Percentiles rank a stretch among this genome's conserved stretches.
Conservation (phyloP, 2,888 invertebrate genomes). For the Drosophila siamana region DNA sequence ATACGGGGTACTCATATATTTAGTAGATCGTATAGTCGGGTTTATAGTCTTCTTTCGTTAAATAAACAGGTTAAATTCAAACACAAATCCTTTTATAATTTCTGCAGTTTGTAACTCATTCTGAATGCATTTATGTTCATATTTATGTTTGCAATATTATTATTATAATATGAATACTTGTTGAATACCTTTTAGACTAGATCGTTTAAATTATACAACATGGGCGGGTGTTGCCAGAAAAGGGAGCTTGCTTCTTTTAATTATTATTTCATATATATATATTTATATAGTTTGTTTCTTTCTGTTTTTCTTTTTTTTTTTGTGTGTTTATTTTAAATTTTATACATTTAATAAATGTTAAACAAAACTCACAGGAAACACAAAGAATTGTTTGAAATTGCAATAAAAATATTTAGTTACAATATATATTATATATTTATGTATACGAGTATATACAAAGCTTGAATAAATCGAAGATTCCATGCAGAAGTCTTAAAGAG, state of each 20-base stretch:
- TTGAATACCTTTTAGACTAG: constrained; percentile 45
- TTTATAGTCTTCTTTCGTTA: constrained; percentile 13
- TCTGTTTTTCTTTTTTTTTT: too few species aligned
- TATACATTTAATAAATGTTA: constrained; percentile 44
- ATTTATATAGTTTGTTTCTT: constrained; percentile 42
- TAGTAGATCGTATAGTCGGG: constrained; percentile 53
- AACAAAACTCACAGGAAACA: constrained; percentile 61
- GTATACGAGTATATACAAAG: constrained; percentile 57
- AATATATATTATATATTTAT: constrained; percentile 6
- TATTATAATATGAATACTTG: constrained; percentile 23
- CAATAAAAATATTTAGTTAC: constrained; percentile 26
- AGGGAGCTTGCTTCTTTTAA: constrained; percentile 62
- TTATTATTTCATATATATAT: constrained; percentile 20
- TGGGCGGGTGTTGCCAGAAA: constrained; percentile 83
- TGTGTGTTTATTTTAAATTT: constrained; percentile 14
- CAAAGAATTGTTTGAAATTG: constrained; percentile 46
- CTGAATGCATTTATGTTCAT: background rate
- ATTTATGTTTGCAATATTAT: constrained; percentile 8
- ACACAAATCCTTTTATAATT: constrained; percentile 13
- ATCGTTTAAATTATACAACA: constrained; percentile 68
- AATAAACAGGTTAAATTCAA: constrained; percentile 20
- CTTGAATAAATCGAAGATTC: constrained; percentile 34
- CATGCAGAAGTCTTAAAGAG: background rate
- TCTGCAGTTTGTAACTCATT: constrained; percentile 10
- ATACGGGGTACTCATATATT: constrained; percentile 42